phyloP scores from a whole-genome alignment of 2,113 vertebrate species.

The Proteles cristata region DNA sequence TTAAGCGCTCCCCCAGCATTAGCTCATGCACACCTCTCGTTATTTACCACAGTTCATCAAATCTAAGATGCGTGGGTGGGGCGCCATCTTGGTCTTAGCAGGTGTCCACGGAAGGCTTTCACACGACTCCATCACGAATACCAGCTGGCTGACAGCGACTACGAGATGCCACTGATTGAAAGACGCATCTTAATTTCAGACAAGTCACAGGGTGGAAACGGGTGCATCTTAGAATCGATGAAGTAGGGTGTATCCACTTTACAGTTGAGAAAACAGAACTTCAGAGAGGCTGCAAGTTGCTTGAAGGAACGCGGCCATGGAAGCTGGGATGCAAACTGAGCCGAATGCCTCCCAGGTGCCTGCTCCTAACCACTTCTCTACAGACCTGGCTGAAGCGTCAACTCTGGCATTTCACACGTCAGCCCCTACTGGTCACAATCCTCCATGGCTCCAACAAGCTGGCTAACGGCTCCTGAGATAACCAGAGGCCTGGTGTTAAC shows the following conservation, averaged over 20 bases:
- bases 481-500: not conserved
- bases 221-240: conserved; percentile 63
- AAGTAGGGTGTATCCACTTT: conserved; percentile 25
- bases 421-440: not conserved
- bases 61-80: conserved; percentile 70
- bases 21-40: conserved; percentile 43
- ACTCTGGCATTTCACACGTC: not conserved
- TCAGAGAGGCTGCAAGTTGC: conserved; percentile 22
- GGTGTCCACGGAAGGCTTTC: conserved; percentile 60
- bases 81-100: conserved; percentile 63
- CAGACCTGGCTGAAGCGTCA: not conserved
- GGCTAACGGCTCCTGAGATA: not conserved
- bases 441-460: not conserved
- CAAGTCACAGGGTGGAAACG: conserved; percentile 29
- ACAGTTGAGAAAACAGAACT: conserved; percentile 37
- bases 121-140: conserved; percentile 56
- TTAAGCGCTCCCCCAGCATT: not conserved
- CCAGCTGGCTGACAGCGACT: conserved; percentile 73
- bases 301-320: not conserved
- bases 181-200: conserved; percentile 71
- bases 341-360: not conserved
- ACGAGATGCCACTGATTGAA: conserved; percentile 64
- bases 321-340: not conserved
- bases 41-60: conserved; percentile 77
- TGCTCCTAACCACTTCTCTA: not conserved